Base-by-base conservation (phyloP, 2,888 invertebrate genomes). In the Lissonota sp. region DNA sequence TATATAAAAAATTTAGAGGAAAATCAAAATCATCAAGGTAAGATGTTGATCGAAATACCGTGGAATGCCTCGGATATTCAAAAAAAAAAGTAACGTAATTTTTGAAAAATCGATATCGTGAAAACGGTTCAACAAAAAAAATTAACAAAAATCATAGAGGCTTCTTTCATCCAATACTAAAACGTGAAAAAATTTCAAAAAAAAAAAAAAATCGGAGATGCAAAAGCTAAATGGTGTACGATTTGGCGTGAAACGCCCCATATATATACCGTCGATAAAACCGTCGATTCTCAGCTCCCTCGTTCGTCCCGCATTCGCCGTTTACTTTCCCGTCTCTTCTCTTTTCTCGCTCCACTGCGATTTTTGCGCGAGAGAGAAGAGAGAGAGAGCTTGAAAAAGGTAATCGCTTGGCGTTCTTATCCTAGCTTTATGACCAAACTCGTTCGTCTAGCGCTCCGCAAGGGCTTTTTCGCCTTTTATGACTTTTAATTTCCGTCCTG, bases 401-500 rank as follows among this genome's bases (percentile, higher is more conserved):
- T 71, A 75, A 75, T 64, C 75, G 70, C 75, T 71, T 66, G 39
- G 53, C 64, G 75, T 79, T 79, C 63, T 74, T 74, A 70, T 76
- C 74, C 70, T 42, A 57, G 74, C 39, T 79, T 74, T 79, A 70
- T 70, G 73, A 58, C 74, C 37, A 40, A 74, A 70, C 58, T 58
- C 62, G 74, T 79, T 64, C 73, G 74, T 70, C 75, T 75, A 71
- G 75, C 51, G 70, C 51, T 60, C 60, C 70, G 63, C 66, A 75
- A 71, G 79, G 74, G 70, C 64, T 51, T 26, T 51, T 26, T 40
- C 14, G 64, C 60, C 79, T 80, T 80, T 80, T 80, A 75, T 75
- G 74, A 80, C 79, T 80, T 75, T 80, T 80, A 75, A 80, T 80
- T 80, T 80, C 70, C 79, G 75, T 70, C 74, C 71, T 44, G 70